A percentile compares a stretch with the other conserved stretches of the same genome.
These are phyloP conservation scores for Suncus etruscus DNA, from an alignment of 2,113 vertebrate species.

Conservation along the genomic window DNA sequence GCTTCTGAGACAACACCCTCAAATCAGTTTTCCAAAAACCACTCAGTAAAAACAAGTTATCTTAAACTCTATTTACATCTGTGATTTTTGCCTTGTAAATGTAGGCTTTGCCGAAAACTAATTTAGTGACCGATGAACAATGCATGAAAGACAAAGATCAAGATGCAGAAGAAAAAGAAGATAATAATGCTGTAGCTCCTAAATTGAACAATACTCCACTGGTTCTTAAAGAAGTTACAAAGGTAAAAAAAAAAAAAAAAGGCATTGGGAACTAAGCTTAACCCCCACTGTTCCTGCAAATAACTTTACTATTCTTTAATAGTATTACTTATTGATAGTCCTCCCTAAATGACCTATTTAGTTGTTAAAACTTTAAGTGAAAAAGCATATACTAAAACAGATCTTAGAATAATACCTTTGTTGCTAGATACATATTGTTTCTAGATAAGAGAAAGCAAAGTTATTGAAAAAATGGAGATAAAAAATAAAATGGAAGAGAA, in stretches of 20 bases:
- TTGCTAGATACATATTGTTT: too few relatives aligned
- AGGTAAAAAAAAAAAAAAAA: slow-evolving; percentile 64
- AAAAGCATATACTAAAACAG: background rate
- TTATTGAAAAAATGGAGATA: too few relatives aligned
- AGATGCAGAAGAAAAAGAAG: slow-evolving; percentile 35
- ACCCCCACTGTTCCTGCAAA: background rate
- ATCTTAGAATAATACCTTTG: background rate
- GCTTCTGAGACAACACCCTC: background rate
- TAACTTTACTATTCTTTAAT: background rate
- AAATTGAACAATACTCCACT: background rate
- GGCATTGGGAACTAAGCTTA: background rate
- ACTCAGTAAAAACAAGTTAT: slow-evolving; percentile 1
- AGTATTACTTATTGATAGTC: background rate
- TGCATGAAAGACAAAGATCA: slow-evolving; percentile 10
- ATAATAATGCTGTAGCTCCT: background rate
- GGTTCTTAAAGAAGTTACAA: slow-evolving; percentile 64
- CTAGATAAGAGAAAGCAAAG: too few relatives aligned
- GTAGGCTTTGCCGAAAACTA: background rate
- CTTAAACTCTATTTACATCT: background rate
- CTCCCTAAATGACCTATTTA: background rate
- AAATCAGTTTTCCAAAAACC: slow-evolving; percentile 1
- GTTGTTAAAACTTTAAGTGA: background rate
- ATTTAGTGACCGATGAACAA: background rate
- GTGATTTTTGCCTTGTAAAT: slow-evolving; percentile 57
- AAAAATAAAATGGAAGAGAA: too few relatives aligned